phyloP scores from a whole-genome alignment of 2,797 vertebrate genomes.

The Lithobates pipiens region DNA sequence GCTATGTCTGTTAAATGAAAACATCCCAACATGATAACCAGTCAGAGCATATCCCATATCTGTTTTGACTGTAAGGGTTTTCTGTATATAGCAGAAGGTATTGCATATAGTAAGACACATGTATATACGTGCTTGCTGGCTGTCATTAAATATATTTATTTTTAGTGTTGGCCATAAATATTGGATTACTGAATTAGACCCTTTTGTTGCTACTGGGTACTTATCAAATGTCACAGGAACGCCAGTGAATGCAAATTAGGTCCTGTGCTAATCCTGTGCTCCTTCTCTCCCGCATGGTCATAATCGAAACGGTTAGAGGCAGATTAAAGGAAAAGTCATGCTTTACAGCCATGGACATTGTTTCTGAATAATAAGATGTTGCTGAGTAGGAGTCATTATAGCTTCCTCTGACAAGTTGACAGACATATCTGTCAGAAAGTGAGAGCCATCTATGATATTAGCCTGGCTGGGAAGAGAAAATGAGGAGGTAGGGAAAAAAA shows the following conservation, averaged over 20 bases:
- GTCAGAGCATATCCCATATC: no score
- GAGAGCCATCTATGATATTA: conserved; percentile 34
- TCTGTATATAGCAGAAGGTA: neutral
- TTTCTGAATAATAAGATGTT: conserved; percentile 43
- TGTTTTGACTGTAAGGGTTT: neutral
- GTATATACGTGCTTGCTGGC: neutral
- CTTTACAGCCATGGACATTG: conserved; percentile 14
- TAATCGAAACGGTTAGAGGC: conserved; percentile 33
- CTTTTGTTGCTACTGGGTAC: neutral
- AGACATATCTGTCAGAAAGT: conserved; percentile 16
- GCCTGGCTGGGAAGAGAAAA: conserved; percentile 4
- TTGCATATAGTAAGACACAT: neutral
- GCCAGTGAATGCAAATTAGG: conserved; percentile 29
- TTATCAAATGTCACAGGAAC: conserved; percentile 26
- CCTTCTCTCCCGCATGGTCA: conserved; percentile 39
- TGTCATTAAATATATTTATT: neutral
- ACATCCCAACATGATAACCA: no score
- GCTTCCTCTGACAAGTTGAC: conserved; percentile 34
- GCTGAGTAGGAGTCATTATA: conserved; percentile 40
- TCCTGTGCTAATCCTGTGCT: conserved; percentile 24
- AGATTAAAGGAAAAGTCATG: conserved; percentile 40
- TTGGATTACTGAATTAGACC: neutral
- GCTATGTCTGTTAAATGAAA: no score
- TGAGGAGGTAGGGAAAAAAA: neutral
- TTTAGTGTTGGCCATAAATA: neutral